Evolutionary conservation across 2,113 vertebrate genomes (phyloP), one percentile per base, ranked within the genome.

Genomic region (Stictonetta naevosa): DNA sequence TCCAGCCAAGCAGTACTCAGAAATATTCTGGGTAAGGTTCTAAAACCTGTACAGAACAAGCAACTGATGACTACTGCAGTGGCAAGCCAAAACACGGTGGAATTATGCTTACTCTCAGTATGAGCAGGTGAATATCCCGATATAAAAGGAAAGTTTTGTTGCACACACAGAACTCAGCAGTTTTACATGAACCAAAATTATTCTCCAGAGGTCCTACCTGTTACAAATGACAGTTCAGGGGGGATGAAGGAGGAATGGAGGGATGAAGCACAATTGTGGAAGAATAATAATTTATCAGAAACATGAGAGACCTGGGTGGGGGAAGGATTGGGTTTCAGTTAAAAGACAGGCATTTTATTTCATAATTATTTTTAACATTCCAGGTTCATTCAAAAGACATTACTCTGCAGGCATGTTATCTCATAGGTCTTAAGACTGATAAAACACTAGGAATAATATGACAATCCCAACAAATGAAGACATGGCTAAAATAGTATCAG

Each of bases 361-460:
- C 40, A 33, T 76, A 18, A 40, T 36, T 74, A 40, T 26, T 90
- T 94, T 86, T 56, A 83, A 80, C 93, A 96, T 95, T 91, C 79
- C 88, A 86, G 56, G 48, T 96, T 96, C 96, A 96, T 95, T 96
- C 33, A 86, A 93, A 92, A 93, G 91, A 95, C 90, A 88, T 76
- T 88, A 77, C 85, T 93, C 48, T 77, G 83, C 77, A 90, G 74
- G 73, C 92, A 75, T 34, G 31, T 90, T 23, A 93, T 87, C 68
- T 93, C 79, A 85, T 79, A 92, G 60, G 55, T 78, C n/a, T 93
- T 91, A 90, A 87, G 85, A 95, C 83, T 81, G 79, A 25, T 80
- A 90, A 91, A 96, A 93, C 67, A 89, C 78, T 20, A 86, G 92
- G 83, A 96, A 77, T 56, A 82, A 86, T 3, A 53, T n/a, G 88